Conservation (phyloP, 2,797 vertebrate genomes). For the Halcyon smyrnensis region DNA sequence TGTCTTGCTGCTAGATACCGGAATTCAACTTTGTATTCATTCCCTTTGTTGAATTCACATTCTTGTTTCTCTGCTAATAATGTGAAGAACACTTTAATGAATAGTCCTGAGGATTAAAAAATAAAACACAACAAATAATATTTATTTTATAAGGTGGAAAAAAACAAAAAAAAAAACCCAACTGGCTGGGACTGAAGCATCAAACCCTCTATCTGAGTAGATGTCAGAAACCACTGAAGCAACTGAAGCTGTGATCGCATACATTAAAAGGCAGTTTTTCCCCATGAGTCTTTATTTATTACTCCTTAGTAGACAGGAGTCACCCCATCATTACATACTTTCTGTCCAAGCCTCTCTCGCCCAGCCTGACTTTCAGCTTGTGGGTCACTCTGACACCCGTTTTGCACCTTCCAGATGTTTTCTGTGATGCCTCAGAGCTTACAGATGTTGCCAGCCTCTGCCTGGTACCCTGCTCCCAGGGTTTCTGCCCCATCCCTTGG, state of each 20-base stretch:
- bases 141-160: constrained; percentile 44
- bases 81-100: constrained; percentile 21
- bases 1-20: background rate
- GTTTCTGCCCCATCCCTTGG: background rate
- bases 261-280: constrained; percentile 9
- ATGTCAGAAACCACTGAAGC: constrained; percentile 33
- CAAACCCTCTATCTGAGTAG: constrained; percentile 1
- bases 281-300: constrained; percentile 13
- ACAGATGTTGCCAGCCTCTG: background rate
- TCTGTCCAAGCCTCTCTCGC: background rate
- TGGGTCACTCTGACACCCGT: background rate
- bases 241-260: constrained; percentile 15
- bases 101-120: constrained; percentile 42
- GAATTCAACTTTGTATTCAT: constrained; percentile 19
- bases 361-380: background rate
- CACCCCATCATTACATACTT: background rate
- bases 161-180: background rate
- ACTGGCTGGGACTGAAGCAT: background rate
- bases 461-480: background rate
- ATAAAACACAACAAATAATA: constrained; percentile 46
- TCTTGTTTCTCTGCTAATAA: constrained; percentile 44
- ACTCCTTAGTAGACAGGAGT: background rate
- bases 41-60: constrained; percentile 23
- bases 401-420: background rate
- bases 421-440: background rate